Base-by-base conservation (phyloP, 2,113 vertebrate genomes). In the Megaleporinus macrocephalus region DNA sequence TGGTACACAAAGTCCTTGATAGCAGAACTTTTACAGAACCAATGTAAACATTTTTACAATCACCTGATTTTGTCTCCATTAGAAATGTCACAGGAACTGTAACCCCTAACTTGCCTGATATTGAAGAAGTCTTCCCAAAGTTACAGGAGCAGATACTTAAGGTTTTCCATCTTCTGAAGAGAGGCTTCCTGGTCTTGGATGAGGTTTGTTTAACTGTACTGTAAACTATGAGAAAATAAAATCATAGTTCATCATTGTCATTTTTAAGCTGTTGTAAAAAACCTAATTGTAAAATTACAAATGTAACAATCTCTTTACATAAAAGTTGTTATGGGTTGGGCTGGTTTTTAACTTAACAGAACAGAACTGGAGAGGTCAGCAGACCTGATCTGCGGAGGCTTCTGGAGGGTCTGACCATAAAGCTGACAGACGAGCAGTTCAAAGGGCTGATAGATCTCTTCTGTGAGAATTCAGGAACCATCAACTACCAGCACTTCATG, bases 391-490 rank as follows among this genome's bases (percentile, higher is more conserved):
- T 95, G 53, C 41, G 13, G 12, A 79, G 41, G 0, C 41, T 92
- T 81, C 86, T 94, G 16, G 22, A 30, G 29, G 76, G 87, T 24
- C 29, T 84, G 22, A 57, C 82, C 12, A 85, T 90, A 36, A 84
- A 84, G 70, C 49, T 92, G 18, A 93, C 83, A 26, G 87, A 92
- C 27, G 74, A 87, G 1, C 90, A 91, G 18, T 92, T 94, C 78
- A 84, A 80, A 51, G 89, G 93, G 15, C 82, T 95, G 57, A 88
- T 84, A 81, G 86, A 84, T 11, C 63, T 69, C 0, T 87, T 90
- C 18, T 90, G 94, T 87, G 89, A 90, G 24, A 65, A 83, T 70
- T 84, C 75, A 0, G 88, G 88, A 0, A 9, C 80, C 16, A 72
- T 93, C 55, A 73, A 14, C 29, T 84, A 84, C 73, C 57, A 72